Evolutionary conservation across 2,113 vertebrate genomes (phyloP), one percentile per base, ranked within the genome.

Genomic region (Mormyrus lacerda): DNA sequence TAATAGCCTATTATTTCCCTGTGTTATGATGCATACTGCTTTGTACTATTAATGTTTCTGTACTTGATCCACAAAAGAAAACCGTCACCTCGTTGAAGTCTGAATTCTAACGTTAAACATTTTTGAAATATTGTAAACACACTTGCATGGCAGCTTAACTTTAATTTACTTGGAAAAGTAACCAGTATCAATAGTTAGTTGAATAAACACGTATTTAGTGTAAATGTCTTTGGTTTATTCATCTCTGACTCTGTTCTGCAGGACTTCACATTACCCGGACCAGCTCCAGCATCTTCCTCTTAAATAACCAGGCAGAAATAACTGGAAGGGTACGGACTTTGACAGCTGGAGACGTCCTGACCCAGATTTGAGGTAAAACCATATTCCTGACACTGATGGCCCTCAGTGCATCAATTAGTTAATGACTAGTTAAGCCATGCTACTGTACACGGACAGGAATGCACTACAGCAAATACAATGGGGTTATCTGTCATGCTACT

Each of bases 251-350:
- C 83, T 85, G 45, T 85, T 27, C 31, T 85, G 24, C 47, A 27
- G 83, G 47, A 47, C 47, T 47, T 27, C 45, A 2, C 24, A 24
- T 45, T 50, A 85, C n/a, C 44, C 50, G 83, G 44, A 79, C 35
- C 73, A 79, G 44, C 45, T 85, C 24, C 85, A 87, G 24, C 31
- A 39, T 10, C 24, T 51, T 50, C 50, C 8, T 79, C 35, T 42
- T 58, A n/a, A 35, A 15, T 17, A 53, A 55, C 11, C 85, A 58
- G 48, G 4, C 50, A 58, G 85, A 87, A 55, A 50, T 48, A 87
- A 53, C 85, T 87, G 85, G 85, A 87, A 53, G 51, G 50, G 48
- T 31, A 87, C 48, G 24, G 85, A 87, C 31, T 85, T 85, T 86
- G 85, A 86, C 85, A 50, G 47, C 27, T 35, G 48, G 47, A 86